Evolutionary conservation across 2,113 vertebrate species (phyloP).

Genomic region (Odocoileus hemionus): DNA sequence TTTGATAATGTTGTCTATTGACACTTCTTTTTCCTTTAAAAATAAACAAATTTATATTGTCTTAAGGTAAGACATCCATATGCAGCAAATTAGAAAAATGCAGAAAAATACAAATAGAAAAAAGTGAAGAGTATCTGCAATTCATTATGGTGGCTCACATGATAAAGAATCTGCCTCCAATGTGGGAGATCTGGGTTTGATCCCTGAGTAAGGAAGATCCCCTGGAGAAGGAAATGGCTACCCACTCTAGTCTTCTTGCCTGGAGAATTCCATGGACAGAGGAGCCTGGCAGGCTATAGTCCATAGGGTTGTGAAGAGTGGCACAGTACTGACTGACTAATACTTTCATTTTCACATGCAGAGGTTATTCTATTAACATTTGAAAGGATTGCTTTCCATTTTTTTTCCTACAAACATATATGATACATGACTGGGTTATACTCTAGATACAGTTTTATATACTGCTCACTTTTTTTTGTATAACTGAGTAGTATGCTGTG

Average conservation of each 20-base stretch:
- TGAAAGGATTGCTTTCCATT: not conserved
- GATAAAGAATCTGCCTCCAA: not conserved
- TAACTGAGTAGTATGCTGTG: not conserved
- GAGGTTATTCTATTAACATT: not conserved
- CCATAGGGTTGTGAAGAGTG: not conserved
- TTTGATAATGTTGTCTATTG: not conserved
- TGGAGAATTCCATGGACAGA: not conserved
- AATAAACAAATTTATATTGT: not conserved
- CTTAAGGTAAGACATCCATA: not conserved
- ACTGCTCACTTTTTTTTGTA: not conserved
- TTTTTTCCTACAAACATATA: not conserved
- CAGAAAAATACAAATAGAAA: not conserved
- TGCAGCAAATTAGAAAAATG: not conserved
- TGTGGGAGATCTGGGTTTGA: not conserved
- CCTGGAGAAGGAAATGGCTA: not conserved
- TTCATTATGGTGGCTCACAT: not conserved
- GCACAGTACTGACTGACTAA: not conserved
- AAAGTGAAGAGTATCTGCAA: not conserved
- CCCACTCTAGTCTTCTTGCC: not conserved
- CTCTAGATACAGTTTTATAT: not conserved
- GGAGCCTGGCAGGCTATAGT: not conserved
- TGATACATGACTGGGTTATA: not conserved
- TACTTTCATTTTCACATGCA: not conserved
- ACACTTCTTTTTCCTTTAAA: not conserved
- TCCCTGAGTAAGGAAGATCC: not conserved